Base-by-base conservation (phyloP, 1,140 invertebrate species). In the Telenomus remus region DNA sequence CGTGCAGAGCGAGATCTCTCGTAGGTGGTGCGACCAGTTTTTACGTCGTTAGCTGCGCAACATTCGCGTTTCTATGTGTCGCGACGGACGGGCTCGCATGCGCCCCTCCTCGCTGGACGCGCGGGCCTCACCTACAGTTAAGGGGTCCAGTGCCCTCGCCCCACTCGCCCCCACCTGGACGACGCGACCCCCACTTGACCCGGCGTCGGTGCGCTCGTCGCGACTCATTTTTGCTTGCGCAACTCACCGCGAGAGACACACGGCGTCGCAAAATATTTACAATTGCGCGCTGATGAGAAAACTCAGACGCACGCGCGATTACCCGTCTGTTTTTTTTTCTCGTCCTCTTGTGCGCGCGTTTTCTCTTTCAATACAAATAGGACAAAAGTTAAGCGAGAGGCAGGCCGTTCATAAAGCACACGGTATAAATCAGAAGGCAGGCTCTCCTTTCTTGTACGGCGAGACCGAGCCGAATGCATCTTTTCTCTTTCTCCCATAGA, bases 11-110 rank as follows among this genome's bases (percentile, higher is more conserved):
- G 69, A 57, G 79, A 81, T 78, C 75, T 64, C 46, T 77, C 73
- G 74, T 82, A 81, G 83, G 82, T 83, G 79, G 82, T 57, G 71
- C 77, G 77, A 82, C 82, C 81, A 84, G 82, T 84, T 83, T 83
- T 81, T 82, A 50, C 59, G 37, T 69, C 69, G 55, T 68, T 56
- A 54, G 64, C 51, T 60, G 60, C 70, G 43, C 72, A 55, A 71
- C 76, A 63, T 82, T 81, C 2, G 19, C 77, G 71, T 82, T 82
- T 80, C 77, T 76, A 78, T 80, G 61, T 71, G 69, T 79, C 71
- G 79, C 78, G 73, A 81, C 79, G 27, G 68, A 71, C 68, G 51
- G 68, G 50, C 57, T 55, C 47, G 65, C 76, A 59, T 47, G 44
- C 46, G 37, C 61, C 59, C 43, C 55, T 49, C 66, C 43, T 49